Percentiles rank a stretch among this genome's conserved stretches.
Conservation (phyloP, 2,797 vertebrate species). For the Oryzias dopingdopingensis region DNA sequence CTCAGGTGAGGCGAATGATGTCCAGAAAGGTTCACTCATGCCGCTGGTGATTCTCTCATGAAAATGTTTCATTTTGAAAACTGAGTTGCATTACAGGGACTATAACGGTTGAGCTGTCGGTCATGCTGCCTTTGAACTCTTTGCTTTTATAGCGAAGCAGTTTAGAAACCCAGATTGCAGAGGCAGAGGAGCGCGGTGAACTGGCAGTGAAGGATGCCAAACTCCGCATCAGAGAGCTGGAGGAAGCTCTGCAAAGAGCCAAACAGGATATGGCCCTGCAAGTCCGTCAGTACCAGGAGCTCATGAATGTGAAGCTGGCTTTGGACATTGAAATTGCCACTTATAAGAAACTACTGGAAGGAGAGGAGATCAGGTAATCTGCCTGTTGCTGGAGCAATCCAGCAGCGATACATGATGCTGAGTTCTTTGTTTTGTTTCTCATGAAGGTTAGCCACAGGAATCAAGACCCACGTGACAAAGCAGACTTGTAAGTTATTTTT, state of each 20-base stretch:
- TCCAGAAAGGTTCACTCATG: no score
- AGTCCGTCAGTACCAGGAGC: conserved; percentile 87
- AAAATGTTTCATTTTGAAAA: no score
- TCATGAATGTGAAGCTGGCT: conserved; percentile 90
- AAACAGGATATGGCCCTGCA: conserved; percentile 89
- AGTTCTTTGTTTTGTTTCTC: conserved; percentile 3
- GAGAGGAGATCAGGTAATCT: conserved; percentile 76
- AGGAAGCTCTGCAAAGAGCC: conserved; percentile 84
- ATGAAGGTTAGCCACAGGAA: conserved; percentile 64
- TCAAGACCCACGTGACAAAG: conserved; percentile 69
- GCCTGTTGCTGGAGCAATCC: not conserved
- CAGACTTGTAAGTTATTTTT: conserved; percentile 64
- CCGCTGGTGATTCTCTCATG: no score
- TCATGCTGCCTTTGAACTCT: not conserved
- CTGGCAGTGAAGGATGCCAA: conserved; percentile 76
- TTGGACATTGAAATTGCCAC: conserved; percentile 92
- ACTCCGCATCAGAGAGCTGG: conserved; percentile 81
- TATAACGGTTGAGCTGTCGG: no score
- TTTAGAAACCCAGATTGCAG: conserved; percentile 63
- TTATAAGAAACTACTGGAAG: conserved; percentile 80
- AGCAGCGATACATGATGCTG: no score
- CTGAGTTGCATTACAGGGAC: no score
- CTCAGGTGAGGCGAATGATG: conserved; percentile 64
- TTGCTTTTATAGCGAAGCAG: conserved; percentile 50
- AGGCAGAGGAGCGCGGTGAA: conserved; percentile 76